Evolutionary conservation across 2,797 vertebrate species (phyloP).

Genomic region (Melanotaenia parkinsoni): DNA sequence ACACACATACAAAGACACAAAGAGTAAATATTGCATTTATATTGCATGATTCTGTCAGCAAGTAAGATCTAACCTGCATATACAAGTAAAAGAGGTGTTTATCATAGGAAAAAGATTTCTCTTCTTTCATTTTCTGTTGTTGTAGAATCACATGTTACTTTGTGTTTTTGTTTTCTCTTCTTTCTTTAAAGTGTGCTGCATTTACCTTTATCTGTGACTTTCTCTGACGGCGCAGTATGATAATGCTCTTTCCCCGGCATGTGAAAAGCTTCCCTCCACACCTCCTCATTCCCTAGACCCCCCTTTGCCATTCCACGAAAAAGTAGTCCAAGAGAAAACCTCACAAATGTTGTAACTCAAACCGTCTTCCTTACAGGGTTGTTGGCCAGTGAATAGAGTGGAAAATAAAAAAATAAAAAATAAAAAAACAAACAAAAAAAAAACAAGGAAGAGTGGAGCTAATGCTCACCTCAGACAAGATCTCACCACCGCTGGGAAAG

Average conservation of each 20-base stretch:
- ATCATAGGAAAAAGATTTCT: constrained; percentile 26
- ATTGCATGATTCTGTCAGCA: constrained; percentile 23
- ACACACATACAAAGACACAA: not conserved
- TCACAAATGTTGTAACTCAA: constrained; percentile 8
- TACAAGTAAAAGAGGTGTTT: constrained; percentile 15
- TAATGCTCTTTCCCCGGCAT: constrained; percentile 44
- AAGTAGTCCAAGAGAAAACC: constrained; percentile 47
- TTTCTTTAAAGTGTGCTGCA: not conserved
- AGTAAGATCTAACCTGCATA: not conserved
- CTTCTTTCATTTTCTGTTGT: constrained; percentile 28
- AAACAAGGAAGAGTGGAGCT: not conserved
- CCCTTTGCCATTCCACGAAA: constrained; percentile 54
- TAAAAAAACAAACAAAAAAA: no score
- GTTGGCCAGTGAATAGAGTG: not conserved
- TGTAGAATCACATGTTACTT: constrained; percentile 49
- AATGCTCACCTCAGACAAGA: constrained; percentile 81
- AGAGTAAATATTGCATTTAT: constrained; percentile 46
- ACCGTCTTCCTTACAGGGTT: not conserved
- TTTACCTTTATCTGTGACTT: constrained; percentile 15
- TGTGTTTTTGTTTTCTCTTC: constrained; percentile 7
- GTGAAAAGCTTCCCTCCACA: constrained; percentile 52
- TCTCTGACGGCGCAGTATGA: constrained; percentile 43
- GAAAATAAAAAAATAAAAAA: not conserved
- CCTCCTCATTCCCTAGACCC: constrained; percentile 43
- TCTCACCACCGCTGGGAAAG: constrained; percentile 68